Conservation (phyloP, 2,888 invertebrate genomes). For the Tenthredo notha region DNA sequence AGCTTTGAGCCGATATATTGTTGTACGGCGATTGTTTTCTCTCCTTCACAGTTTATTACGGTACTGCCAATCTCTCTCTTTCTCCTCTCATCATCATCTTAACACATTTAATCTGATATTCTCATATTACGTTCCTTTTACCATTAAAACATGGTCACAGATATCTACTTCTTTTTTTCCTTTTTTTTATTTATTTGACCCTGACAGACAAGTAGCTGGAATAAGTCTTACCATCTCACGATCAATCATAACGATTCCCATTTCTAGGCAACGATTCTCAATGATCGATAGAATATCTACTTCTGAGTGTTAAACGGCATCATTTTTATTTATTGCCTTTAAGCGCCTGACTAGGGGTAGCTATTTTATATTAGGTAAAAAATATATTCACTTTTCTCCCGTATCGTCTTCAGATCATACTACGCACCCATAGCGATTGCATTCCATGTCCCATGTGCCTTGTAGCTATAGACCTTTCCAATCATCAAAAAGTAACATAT, state of each 20-base stretch:
- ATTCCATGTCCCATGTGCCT: slow-evolving; percentile 5
- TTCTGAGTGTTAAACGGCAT: slow-evolving; percentile 31
- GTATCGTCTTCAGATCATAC: background rate
- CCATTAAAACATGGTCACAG: slow-evolving; percentile 20
- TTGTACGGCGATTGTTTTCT: slow-evolving; percentile 22
- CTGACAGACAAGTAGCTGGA: slow-evolving; percentile 37
- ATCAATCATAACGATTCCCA: slow-evolving; percentile 38
- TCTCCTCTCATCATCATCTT: background rate
- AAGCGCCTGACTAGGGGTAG: slow-evolving; percentile 29
- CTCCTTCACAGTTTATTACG: slow-evolving; percentile 28
- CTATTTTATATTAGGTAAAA: slow-evolving; percentile 19
- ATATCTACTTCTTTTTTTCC: slow-evolving; percentile 31
- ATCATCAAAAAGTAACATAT: slow-evolving; percentile 12
- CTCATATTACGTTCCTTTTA: slow-evolving; percentile 12
- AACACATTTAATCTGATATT: slow-evolving; percentile 17
- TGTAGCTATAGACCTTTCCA: slow-evolving; percentile 32
- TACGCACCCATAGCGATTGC: background rate
- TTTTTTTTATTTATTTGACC: slow-evolving; percentile 12
- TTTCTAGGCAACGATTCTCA: slow-evolving; percentile 24
- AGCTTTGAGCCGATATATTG: slow-evolving; percentile 7
- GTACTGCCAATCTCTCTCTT: slow-evolving; percentile 2
- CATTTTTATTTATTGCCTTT: background rate
- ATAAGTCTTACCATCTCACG: slow-evolving; percentile 36
- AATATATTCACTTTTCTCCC: slow-evolving; percentile 3
- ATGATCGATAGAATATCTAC: slow-evolving; percentile 29